Evolutionary conservation across 2,113 vertebrate species (phyloP).

Genomic region (Lampris megalopsis): DNA sequence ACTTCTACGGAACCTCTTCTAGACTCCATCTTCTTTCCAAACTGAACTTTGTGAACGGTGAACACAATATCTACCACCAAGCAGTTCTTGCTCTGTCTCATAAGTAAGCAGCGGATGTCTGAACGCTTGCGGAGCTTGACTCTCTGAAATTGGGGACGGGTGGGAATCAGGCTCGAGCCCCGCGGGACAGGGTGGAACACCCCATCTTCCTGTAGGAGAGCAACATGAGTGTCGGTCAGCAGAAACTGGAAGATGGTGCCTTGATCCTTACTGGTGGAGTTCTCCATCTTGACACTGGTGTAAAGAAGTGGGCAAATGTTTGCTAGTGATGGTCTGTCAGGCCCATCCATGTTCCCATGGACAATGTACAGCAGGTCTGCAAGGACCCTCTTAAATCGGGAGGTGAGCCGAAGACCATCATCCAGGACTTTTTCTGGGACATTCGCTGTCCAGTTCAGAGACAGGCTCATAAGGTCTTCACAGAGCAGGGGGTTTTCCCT

Average conservation of each 20-base stretch:
- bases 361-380: slow-evolving; percentile 86
- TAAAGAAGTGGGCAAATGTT: slow-evolving; percentile 81
- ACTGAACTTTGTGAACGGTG: background rate
- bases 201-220: slow-evolving; percentile 75
- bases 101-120: slow-evolving; percentile 73
- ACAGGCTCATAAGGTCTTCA: slow-evolving; percentile 81
- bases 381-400: slow-evolving; percentile 81
- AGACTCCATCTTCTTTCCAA: slow-evolving; percentile 17
- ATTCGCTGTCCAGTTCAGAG: slow-evolving; percentile 81
- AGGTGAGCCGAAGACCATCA: slow-evolving; percentile 73
- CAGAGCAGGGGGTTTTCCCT: slow-evolving; percentile 80
- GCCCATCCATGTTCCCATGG: slow-evolving; percentile 82
- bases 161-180: slow-evolving; percentile 38
- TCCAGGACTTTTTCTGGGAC: slow-evolving; percentile 76
- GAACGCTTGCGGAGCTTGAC: slow-evolving; percentile 68
- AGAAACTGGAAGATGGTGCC: slow-evolving; percentile 69
- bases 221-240: slow-evolving; percentile 82
- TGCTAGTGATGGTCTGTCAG: slow-evolving; percentile 71
- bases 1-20: background rate
- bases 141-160: slow-evolving; percentile 67
- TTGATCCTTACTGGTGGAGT: background rate
- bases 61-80: slow-evolving; percentile 82
- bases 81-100: slow-evolving; percentile 70
- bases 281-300: slow-evolving; percentile 76
- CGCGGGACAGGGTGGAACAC: slow-evolving; percentile 61